A percentile compares a stretch with the other conserved stretches of the same genome.
Evolutionary conservation across 2,888 invertebrate species (phyloP).

Genomic region (Hydriomena furcata): DNA sequence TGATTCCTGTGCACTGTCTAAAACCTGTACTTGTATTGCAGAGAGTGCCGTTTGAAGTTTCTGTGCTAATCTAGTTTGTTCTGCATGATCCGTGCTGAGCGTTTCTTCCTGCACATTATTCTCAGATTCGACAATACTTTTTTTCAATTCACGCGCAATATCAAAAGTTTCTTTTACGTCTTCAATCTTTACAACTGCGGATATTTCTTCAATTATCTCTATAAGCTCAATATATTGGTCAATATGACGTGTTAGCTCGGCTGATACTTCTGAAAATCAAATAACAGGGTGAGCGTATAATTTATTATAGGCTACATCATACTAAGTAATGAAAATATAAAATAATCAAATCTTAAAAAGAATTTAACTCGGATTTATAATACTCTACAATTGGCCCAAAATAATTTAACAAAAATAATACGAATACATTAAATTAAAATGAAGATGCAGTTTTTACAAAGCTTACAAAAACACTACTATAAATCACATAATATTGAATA

Average conservation of each 20-base stretch:
- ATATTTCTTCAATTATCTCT: slow-evolving; percentile 65
- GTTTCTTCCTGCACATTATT: slow-evolving; percentile 24
- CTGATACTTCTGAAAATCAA: slow-evolving; percentile 52
- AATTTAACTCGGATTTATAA: too few relatives aligned
- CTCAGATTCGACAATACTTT: slow-evolving; percentile 44
- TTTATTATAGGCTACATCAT: background rate
- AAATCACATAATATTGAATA: too few relatives aligned
- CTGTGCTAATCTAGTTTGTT: slow-evolving; percentile 49
- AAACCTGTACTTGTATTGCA: slow-evolving; percentile 51
- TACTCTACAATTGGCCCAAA: too few relatives aligned
- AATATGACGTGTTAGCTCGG: slow-evolving; percentile 54
- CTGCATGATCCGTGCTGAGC: slow-evolving; percentile 25
- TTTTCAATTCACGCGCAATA: slow-evolving; percentile 57
- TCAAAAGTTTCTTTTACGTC: slow-evolving; percentile 54
- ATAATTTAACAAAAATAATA: too few relatives aligned
- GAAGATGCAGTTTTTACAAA: too few relatives aligned
- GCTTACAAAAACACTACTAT: too few relatives aligned
- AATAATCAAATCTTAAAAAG: too few relatives aligned
- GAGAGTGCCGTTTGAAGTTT: slow-evolving; percentile 56
- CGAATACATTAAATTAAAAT: too few relatives aligned
- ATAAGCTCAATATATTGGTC: slow-evolving; percentile 65
- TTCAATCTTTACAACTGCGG: slow-evolving; percentile 54
- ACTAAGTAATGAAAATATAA: slow-evolving; percentile 1
- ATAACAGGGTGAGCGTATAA: too few relatives aligned
- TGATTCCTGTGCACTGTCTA: slow-evolving; percentile 52